Conservation (phyloP, 2,888 invertebrate species). For the Ischnura elegans region DNA sequence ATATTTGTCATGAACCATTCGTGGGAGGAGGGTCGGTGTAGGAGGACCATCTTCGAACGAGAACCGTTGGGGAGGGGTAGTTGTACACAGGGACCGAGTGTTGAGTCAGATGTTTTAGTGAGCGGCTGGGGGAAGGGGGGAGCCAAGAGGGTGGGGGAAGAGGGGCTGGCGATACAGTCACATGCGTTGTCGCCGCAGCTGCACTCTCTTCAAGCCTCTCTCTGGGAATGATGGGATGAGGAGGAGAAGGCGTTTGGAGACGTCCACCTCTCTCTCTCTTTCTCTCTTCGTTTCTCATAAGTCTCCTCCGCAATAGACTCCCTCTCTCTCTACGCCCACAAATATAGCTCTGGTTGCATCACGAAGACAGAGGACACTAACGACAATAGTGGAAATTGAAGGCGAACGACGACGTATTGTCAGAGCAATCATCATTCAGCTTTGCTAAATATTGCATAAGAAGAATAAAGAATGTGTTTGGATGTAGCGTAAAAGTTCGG, state of each 20-base stretch:
- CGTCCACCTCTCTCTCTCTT: neutral
- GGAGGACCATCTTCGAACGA: no score
- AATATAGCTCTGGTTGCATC: neutral
- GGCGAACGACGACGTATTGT: neutral
- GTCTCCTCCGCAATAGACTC: neutral
- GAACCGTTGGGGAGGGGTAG: neutral
- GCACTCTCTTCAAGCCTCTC: neutral
- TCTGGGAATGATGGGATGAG: neutral
- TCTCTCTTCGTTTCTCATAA: neutral
- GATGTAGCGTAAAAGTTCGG: no score
- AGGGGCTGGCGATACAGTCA: neutral
- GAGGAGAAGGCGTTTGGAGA: no score
- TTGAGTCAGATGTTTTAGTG: conserved; percentile 31
- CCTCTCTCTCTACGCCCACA: neutral
- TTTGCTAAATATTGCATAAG: no score
- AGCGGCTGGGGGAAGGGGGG: neutral
- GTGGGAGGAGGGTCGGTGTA: no score
- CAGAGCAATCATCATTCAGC: no score
- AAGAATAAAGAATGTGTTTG: no score
- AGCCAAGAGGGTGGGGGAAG: neutral
- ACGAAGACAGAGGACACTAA: neutral
- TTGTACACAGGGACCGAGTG: neutral
- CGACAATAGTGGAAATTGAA: neutral
- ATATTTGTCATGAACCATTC: no score
- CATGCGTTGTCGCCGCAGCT: conserved; percentile 10